Percentiles rank a stretch among this genome's conserved stretches.
phyloP scores from a whole-genome alignment of 2,113 vertebrate genomes.

The Ciconia stormi region DNA sequence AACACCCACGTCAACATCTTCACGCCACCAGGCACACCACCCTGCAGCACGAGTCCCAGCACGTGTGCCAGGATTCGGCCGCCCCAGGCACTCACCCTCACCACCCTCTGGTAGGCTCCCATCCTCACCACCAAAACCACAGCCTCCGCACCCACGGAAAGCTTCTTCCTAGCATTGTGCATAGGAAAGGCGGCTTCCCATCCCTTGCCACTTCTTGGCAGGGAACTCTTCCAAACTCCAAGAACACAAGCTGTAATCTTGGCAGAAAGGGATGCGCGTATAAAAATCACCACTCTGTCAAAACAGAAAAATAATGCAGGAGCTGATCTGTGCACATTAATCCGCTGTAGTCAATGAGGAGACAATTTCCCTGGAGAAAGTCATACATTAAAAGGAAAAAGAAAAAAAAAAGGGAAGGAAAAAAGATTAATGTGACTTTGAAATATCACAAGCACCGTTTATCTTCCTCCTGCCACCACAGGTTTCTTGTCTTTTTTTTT shows the following conservation, averaged over 20 bases:
- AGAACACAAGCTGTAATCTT: constrained; percentile 46
- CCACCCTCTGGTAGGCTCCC: background rate
- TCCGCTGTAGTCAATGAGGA: constrained; percentile 59
- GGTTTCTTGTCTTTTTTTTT: background rate
- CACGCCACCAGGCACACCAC: background rate
- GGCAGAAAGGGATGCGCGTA: constrained; percentile 24
- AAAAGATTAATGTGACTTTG: constrained; percentile 68
- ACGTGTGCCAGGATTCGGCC: fast-evolving
- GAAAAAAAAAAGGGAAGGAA: background rate
- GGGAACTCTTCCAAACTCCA: constrained; percentile 35
- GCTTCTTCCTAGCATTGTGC: background rate
- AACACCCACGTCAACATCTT: background rate
- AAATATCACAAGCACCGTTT: constrained; percentile 66
- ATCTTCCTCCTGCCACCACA: constrained; percentile 65
- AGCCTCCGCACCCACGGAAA: fast-evolving
- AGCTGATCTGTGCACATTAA: constrained; percentile 66
- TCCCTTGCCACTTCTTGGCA: constrained; percentile 6
- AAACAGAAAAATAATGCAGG: constrained; percentile 69
- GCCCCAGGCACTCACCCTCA: background rate
- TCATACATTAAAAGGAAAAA: constrained; percentile 62
- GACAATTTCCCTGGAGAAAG: constrained; percentile 66
- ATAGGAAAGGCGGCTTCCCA: background rate
- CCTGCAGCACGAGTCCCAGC: background rate
- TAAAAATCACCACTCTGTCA: constrained; percentile 65
- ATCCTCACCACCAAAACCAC: background rate